These are phyloP conservation scores for Metalampra italica DNA, from an alignment of 2,888 invertebrate species.

Conservation along the genomic window DNA sequence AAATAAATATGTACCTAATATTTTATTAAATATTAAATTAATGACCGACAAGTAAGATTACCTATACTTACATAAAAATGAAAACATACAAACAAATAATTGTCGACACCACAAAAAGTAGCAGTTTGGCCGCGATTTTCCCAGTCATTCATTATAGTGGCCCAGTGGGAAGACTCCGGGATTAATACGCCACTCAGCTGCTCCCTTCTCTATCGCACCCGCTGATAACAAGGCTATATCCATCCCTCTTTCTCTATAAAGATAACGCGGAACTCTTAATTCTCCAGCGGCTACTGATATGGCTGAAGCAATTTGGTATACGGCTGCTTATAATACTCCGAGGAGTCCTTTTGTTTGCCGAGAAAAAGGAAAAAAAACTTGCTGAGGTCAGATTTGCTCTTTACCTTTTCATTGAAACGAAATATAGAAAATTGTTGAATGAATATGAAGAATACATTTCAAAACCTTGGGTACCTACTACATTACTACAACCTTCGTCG, in stretches of 20 bases:
- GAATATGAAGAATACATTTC: too few relatives aligned
- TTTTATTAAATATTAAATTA: too few relatives aligned
- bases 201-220: slow-evolving; percentile 7
- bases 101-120: slow-evolving; percentile 31
- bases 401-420: slow-evolving; percentile 9
- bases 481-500: too few relatives aligned
- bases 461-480: too few relatives aligned
- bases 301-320: slow-evolving; percentile 54
- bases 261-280: slow-evolving; percentile 34
- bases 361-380: slow-evolving; percentile 26
- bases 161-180: slow-evolving; percentile 32
- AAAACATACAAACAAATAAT: slow-evolving; percentile 14
- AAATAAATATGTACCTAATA: too few relatives aligned
- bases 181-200: slow-evolving; percentile 30
- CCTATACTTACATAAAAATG: too few relatives aligned
- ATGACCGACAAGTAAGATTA: too few relatives aligned
- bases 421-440: not conserved
- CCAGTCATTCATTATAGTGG: slow-evolving; percentile 38
- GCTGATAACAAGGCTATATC: slow-evolving; percentile 14
- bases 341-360: slow-evolving; percentile 46
- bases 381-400: slow-evolving; percentile 24
- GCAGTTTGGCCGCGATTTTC: slow-evolving; percentile 33
- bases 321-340: slow-evolving; percentile 45
- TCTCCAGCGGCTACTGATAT: slow-evolving; percentile 49
- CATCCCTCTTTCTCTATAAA: slow-evolving; percentile 13